A percentile compares a stretch with the other conserved stretches of the same genome.
phyloP scores from a whole-genome alignment of 2,797 vertebrate genomes.

The Hoplostethus atlanticus region DNA sequence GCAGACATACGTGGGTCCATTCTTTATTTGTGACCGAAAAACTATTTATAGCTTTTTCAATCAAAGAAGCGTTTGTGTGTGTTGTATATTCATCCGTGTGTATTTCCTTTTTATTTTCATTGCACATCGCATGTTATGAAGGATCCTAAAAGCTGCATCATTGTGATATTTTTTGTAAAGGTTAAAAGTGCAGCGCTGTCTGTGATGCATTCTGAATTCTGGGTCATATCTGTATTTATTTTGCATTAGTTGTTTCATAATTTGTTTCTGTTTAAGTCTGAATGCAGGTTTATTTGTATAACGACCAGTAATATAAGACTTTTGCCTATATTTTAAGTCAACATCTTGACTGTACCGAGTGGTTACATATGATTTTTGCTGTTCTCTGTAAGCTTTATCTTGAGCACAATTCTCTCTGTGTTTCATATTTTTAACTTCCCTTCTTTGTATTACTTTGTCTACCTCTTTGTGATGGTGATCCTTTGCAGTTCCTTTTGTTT shows the following conservation, averaged over 20 bases:
- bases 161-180: not conserved
- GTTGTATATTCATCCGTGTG: not conserved
- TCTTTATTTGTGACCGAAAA: slow-evolving; percentile 3
- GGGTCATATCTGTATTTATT: too few relatives aligned
- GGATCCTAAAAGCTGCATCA: not conserved
- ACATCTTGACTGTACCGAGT: too few relatives aligned
- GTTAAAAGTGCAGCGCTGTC: too few relatives aligned
- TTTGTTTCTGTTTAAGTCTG: too few relatives aligned
- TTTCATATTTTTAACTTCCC: not conserved
- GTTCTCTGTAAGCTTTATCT: not conserved
- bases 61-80: not conserved
- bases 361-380: too few relatives aligned
- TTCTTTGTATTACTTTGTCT: not conserved
- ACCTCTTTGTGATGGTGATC: too few relatives aligned
- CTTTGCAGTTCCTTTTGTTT: too few relatives aligned
- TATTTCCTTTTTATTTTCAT: too few relatives aligned
- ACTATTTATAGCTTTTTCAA: not conserved
- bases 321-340: not conserved
- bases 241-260: too few relatives aligned
- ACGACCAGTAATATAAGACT: not conserved
- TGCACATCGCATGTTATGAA: slow-evolving; percentile 5
- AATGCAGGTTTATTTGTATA: too few relatives aligned
- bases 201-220: not conserved
- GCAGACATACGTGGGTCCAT: not conserved
- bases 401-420: not conserved